Evolutionary conservation across 2,797 vertebrate species (phyloP).

Genomic region (Margarornis squamiger): DNA sequence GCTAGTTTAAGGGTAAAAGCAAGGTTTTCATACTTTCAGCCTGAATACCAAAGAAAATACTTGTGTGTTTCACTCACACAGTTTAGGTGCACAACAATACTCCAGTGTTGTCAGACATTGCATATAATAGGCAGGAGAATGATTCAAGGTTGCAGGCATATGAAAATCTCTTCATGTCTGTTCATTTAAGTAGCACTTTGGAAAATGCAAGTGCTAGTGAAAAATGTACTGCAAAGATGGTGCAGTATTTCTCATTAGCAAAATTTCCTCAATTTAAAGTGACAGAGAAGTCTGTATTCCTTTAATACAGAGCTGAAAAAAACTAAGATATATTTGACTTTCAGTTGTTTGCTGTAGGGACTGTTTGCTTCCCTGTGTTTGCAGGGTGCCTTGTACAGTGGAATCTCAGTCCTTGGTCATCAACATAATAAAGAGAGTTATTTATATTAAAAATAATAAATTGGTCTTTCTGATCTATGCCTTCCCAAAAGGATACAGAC

Average conservation of each 20-base stretch:
- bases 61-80: background rate
- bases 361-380: background rate
- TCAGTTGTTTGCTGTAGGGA: background rate
- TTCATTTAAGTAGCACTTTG: background rate
- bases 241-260: background rate
- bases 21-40: background rate
- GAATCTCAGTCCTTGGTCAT: background rate
- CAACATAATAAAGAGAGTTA: background rate
- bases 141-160: background rate
- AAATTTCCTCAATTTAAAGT: background rate
- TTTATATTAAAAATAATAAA: slow-evolving; percentile 17
- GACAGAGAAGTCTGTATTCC: background rate
- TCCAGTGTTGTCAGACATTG: background rate
- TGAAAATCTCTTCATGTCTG: background rate
- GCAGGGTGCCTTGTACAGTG: background rate
- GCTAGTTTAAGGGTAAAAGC: background rate
- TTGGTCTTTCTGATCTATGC: background rate
- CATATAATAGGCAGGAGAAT: background rate
- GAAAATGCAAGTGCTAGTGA: background rate
- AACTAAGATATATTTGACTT: background rate
- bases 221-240: background rate
- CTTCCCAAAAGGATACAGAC: background rate
- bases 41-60: background rate
- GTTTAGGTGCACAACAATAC: background rate
- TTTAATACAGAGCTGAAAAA: background rate